Evolutionary conservation across 2,113 vertebrate species (phyloP), one percentile per base, ranked within the genome.

Genomic region (Leptobrachium ailaonicum): DNA sequence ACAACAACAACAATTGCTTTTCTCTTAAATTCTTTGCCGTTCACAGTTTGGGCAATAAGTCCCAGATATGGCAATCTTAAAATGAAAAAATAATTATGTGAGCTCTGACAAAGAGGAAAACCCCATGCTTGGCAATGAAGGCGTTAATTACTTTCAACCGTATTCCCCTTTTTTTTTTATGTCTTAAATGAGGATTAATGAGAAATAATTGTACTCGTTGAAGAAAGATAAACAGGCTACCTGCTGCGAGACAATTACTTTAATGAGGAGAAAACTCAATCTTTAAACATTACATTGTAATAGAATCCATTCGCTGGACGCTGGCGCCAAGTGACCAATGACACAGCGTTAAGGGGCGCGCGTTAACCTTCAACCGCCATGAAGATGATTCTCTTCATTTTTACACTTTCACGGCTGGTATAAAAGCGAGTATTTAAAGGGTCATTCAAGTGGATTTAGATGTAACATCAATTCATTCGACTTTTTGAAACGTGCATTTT

Each of bases 231-330:
- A 73, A 79, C 60, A 60, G 58, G 64, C 76, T 71, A 44, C 67
- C 68, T 47, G 76, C 76, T 53, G 50, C 56, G 6, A 79, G 77
- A 79, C 77, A 79, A 79, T 79, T 79, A 79, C 69, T 79, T 79
- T 79, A 79, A 79, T 79, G 77, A 79, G 69, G 60, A 72, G 56
- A 79, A 73, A 79, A 79, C 77, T 77, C 66, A 20, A 79, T 79
- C 69, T 73, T 66, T 66, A 79, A 79, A 50, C 69, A 5, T 79
- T 79, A 66, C 69, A 72, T 71, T 79, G 77, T 72, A 79, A 79
- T 79, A 79, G 72, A 79, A 79, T 66, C 47, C 13, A 6, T 42
- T 71, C 11, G 6, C n/a, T 62, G 66, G 42, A 45, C 47, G 54
- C 77, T n/a, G 7, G 11, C 69, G 62, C 77, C 69, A 44, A 73